Percentiles rank a stretch among this genome's conserved stretches.
Conservation (phyloP, 23 tunicate species). For the Ascidia mentula region DNA sequence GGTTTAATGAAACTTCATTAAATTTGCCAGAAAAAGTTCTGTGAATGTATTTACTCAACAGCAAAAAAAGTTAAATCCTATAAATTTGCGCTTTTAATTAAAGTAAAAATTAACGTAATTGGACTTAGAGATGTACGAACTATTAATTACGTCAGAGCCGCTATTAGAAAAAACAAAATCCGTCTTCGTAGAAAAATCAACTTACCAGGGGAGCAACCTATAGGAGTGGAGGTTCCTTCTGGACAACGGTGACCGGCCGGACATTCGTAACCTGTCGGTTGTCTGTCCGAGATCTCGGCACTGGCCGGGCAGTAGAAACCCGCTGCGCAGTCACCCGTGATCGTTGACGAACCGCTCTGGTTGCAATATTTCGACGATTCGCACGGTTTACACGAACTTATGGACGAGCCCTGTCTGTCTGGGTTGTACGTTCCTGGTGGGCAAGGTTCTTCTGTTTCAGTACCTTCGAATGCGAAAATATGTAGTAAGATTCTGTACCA, state of each 20-base stretch:
- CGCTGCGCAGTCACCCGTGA: slow-evolving; percentile 63
- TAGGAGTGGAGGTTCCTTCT: slow-evolving; percentile 42
- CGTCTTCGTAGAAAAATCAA: too few species aligned
- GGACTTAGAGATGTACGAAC: too few species aligned
- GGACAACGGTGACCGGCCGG: slow-evolving; percentile 70
- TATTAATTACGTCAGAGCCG: too few species aligned
- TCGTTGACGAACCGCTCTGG: slow-evolving; percentile 24
- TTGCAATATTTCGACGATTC: slow-evolving; percentile 57
- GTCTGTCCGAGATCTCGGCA: slow-evolving; percentile 29
- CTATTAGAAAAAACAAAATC: too few species aligned
- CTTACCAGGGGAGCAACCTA: slow-evolving; percentile 60
- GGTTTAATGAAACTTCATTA: too few species aligned
- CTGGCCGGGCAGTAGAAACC: slow-evolving; percentile 90
- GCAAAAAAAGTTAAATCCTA: too few species aligned
- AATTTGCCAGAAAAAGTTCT: too few species aligned
- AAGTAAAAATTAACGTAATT: too few species aligned
- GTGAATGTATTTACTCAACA: too few species aligned
- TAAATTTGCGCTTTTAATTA: too few species aligned
- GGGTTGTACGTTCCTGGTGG: slow-evolving; percentile 63
- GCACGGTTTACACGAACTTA: slow-evolving; percentile 73
- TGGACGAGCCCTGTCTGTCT: slow-evolving; percentile 14
- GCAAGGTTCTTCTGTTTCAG: slow-evolving; percentile 34
- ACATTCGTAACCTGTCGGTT: slow-evolving; percentile 82
- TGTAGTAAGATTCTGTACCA: neutral
- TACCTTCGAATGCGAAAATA: slow-evolving; percentile 15